Evolutionary conservation across 2,888 invertebrate species (phyloP), one percentile per base, ranked within the genome.

Genomic region (Caradrina kadenii): DNA sequence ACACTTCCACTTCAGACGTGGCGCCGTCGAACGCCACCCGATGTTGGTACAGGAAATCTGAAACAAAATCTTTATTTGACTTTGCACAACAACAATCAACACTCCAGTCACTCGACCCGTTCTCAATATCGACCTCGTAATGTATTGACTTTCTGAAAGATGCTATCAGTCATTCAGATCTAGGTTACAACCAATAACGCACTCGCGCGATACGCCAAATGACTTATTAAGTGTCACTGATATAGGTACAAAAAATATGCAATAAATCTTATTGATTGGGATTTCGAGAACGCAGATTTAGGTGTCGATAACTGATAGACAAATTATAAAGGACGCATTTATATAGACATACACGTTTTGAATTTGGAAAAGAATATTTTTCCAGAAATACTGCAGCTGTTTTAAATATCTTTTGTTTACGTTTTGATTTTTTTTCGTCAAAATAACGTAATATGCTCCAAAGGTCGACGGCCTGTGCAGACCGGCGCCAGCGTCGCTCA

Each of bases 41-140:
- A 91, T 98, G 98, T 89, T 97, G 97, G 92, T 98, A 98, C 72
- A 97, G 96, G 91, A 97, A 97, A 96, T 98, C 97, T 97, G 97
- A 72, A 89, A 88, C 87, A 88, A 91, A 68, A 76, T 60, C 69
- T 74, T 76, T 73, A 74, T 77, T 85, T 81, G 79, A 62, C 63
- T 83, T 76, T 71, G 69, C 73, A 73, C 75, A 78, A 76, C 73
- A 75, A 76, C 73, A 80, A 66, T 69, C 67, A 73, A 74, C 73
- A 81, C 76, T 69, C 70, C 76, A 55, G 42, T 55, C 49, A 71
- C 73, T 77, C 78, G 69, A 76, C 73, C 81, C 73, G 74, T 80
- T 87, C 82, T 71, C 72, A 61, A 69, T 71, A 79, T 69, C 84
- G 81, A 73, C 81, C 84, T 86, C 83, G 78, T 77, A 83, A 84